Conservation (phyloP, 2,113 vertebrate genomes). For the Amphiprion percula region DNA sequence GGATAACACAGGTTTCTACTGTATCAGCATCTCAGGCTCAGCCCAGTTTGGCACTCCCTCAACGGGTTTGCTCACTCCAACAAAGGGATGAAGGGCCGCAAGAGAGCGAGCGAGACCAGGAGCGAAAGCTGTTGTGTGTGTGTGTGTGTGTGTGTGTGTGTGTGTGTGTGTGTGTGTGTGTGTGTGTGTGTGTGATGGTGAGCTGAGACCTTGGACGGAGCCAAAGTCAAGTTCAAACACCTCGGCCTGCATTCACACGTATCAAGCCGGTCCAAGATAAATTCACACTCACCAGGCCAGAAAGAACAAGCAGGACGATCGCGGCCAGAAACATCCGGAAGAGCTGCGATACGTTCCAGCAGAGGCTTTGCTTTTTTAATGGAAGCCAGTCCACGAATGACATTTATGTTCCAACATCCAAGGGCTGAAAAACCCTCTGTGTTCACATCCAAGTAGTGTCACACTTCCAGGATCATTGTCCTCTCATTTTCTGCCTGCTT, state of each 20-base stretch:
- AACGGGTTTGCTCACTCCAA: conserved; percentile 66
- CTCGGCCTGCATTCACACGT: conserved; percentile 47
- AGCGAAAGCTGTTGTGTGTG: conserved; percentile 18
- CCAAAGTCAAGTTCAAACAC: conserved; percentile 68
- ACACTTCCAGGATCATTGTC: conserved; percentile 53
- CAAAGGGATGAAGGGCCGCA: conserved; percentile 59
- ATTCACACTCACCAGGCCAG: conserved; percentile 59
- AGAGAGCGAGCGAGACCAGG: conserved; percentile 39
- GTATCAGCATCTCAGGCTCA: conserved; percentile 83
- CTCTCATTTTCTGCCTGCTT: conserved; percentile 73
- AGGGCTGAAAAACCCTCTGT: conserved; percentile 28
- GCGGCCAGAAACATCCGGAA: conserved; percentile 54
- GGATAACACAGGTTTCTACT: conserved; percentile 74
- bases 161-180: not conserved
- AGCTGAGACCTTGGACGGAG: conserved; percentile 66
- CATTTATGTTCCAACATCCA: conserved; percentile 60
- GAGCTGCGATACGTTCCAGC: conserved; percentile 47
- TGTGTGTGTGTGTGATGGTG: conserved; percentile 11
- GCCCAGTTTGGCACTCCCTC: conserved; percentile 72
- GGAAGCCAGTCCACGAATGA: conserved; percentile 41
- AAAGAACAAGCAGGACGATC: conserved; percentile 52
- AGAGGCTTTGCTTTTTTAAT: conserved; percentile 33
- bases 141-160: not conserved
- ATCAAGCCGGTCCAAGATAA: conserved; percentile 67
- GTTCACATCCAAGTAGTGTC: conserved; percentile 46